Base-by-base conservation (phyloP, 2,113 vertebrate species). In the Erinaceus europaeus region DNA sequence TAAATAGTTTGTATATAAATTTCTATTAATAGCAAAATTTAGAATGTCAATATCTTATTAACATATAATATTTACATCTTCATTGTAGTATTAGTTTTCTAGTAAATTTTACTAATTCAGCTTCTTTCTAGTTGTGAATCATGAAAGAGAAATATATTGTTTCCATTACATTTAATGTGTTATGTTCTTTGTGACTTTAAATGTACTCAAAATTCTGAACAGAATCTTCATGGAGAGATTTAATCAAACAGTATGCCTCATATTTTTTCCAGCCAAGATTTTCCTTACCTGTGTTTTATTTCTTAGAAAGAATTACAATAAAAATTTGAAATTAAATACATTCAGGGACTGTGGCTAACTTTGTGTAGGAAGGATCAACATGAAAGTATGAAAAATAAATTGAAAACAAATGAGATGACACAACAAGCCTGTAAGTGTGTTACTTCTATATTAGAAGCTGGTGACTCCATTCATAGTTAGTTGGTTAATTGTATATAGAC, bases 81-180 rank as follows among this genome's bases (percentile, higher is more conserved):
- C 53, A 10, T n/a, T n/a, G n/a, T n/a, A n/a, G n/a, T n/a, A 71
- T 89, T 85, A 64, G 17, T 69, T 86, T 91, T 80, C n/a, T n/a
- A n/a, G n/a, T n/a, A n/a, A n/a, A n/a, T n/a, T n/a, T 46, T 64
- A 62, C 32, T 62, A 50, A 71, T 65, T 42, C 15, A 67, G 38
- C 34, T 71, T 80, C 9, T 62, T 1, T 34, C 34, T 38, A 84
- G 20, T 59, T 93, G 25, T 73, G 14, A 78, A 13, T 81, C 65
- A 90, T 53, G 36, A 77, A 76, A 84, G 20, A 72, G 34, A 86
- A 55, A 50, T 83, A 68, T 50, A 4, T 79, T 77, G 27, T 5
- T 67, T 57, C 13, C 15, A n/a, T 86, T 86, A 52, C 50, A 55
- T 46, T 67, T 65, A 44, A 71, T 44, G 6, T 87, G 32, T 29